These are phyloP conservation scores for Paralichthys olivaceus DNA, from an alignment of 2,113 vertebrate genomes.

Conservation along the genomic window DNA sequence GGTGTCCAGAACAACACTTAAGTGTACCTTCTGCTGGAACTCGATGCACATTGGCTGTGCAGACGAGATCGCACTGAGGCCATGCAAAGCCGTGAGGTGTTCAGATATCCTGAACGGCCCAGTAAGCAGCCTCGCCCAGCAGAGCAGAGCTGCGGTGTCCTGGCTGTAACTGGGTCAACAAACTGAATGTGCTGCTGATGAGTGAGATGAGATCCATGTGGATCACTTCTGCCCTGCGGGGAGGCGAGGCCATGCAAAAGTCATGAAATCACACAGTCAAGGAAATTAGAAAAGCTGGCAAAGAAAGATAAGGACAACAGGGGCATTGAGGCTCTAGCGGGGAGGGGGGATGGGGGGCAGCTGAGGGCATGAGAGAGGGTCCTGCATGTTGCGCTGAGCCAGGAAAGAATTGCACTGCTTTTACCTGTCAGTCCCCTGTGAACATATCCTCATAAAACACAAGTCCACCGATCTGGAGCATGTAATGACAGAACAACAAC, in stretches of 20 bases:
- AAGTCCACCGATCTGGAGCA: slow-evolving; percentile 82
- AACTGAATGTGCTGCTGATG: slow-evolving; percentile 52
- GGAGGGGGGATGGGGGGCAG: slow-evolving; percentile 18
- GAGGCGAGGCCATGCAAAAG: slow-evolving; percentile 70
- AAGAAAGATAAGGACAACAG: slow-evolving; percentile 30
- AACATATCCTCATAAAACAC: slow-evolving; percentile 81
- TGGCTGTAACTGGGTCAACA: slow-evolving; percentile 57
- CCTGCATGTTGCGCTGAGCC: slow-evolving; percentile 40
- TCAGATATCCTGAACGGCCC: slow-evolving; percentile 33
- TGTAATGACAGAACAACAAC: slow-evolving; percentile 80
- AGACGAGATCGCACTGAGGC: slow-evolving; percentile 37
- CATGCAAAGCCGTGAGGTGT: slow-evolving; percentile 39
- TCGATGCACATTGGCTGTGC: slow-evolving; percentile 46
- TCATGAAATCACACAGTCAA: slow-evolving; percentile 54
- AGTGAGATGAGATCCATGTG: slow-evolving; percentile 56
- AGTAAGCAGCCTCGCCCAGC: slow-evolving; percentile 23
- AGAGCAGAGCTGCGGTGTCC: slow-evolving; percentile 40
- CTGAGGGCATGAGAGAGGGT: slow-evolving; percentile 31
- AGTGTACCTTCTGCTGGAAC: slow-evolving; percentile 50
- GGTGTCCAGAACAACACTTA: slow-evolving; percentile 53
- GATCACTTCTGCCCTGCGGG: slow-evolving; percentile 48
- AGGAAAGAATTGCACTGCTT: slow-evolving; percentile 48
- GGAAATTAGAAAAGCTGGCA: slow-evolving; percentile 51
- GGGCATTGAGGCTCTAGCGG: slow-evolving; percentile 17
- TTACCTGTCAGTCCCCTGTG: slow-evolving; percentile 80